Base-by-base conservation (phyloP, 2,888 invertebrate species). In the Thelaira solivaga region DNA sequence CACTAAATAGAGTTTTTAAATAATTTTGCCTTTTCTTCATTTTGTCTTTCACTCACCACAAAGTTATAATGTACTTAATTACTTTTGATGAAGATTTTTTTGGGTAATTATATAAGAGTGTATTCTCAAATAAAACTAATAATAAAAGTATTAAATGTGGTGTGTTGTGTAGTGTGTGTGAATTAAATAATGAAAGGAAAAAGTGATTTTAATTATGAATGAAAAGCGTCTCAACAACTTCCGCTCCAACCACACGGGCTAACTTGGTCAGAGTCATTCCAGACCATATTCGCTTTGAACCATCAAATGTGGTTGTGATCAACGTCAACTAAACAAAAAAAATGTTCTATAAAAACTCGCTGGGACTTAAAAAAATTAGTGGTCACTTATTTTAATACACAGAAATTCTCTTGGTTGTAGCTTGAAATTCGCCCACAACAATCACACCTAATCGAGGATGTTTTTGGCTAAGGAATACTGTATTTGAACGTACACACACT, bases 151-250 rank as follows among this genome's bases (percentile, higher is more conserved):
- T 36, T 67, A 53, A 34, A 53, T 53, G 24, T 39, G 47, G 26
- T 39, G 36, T 55, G 34, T 31, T 49, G 29, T 11, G n/a, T n/a
- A 6, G 36, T 47, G 47, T 61, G 31, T 61, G 51, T 43, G 51
- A 51, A 51, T 71, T 39, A 49, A 49, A 43, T 24, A 43, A 53
- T 26, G 31, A 39, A 45, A 61, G 24, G 2, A 61, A 20, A 55
- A 71, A 61, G n/a, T 31, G 13, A 65, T 65, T 65, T 73, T 67
- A 73, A 67, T 73, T 73, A 24, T 24, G 39, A 73, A 73, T 49
- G 59, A 68, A 74, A 53, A 59, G 59, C 74, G 74, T 74, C 68
- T 74, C 68, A 68, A 74, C 59, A 43, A 68, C 61, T 74, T 74
- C 74, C 74, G 74, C 41, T 51, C 22, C 47, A 31, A 47, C 16